Conservation (phyloP, 2,113 vertebrate genomes). For the Phrynosoma blainvillii region DNA sequence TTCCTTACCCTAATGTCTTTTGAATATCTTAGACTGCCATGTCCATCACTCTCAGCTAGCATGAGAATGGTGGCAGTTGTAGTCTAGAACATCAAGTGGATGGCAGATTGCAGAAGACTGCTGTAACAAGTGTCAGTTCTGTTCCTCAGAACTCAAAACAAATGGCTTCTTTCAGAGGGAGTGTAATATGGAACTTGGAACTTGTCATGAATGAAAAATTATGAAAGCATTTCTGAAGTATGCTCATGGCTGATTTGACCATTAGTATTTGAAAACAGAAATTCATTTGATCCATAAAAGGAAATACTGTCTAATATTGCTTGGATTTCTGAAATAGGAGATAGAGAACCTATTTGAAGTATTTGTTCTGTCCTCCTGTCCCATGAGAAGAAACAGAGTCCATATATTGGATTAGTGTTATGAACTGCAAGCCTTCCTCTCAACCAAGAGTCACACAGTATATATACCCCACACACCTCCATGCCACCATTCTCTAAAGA, state of each 20-base stretch:
- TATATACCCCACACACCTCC: too few species aligned
- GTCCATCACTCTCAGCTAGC: not conserved
- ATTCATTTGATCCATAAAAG: not conserved
- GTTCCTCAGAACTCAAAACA: not conserved
- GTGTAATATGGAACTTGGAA: conserved; percentile 5
- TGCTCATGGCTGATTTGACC: not conserved
- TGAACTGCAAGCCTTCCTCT: conserved; percentile 1
- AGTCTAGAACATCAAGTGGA: not conserved
- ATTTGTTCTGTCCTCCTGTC: conserved; percentile 1
- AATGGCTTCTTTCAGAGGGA: conserved; percentile 1
- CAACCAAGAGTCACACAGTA: too few species aligned
- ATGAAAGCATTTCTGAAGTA: not conserved
- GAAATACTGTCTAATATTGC: conserved; percentile 15
- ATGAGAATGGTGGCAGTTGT: not conserved
- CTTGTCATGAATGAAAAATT: conserved; percentile 18
- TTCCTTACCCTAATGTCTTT: not conserved
- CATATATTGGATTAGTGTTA: not conserved
- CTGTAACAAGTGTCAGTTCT: not conserved
- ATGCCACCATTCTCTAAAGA: too few species aligned
- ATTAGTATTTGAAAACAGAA: not conserved
- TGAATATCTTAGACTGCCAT: not conserved
- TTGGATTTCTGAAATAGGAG: not conserved
- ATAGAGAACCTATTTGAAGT: not conserved
- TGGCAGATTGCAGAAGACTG: not conserved
- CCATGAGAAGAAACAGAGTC: not conserved